Conservation (phyloP, 2,797 vertebrate species). For the Myripristis murdjan region DNA sequence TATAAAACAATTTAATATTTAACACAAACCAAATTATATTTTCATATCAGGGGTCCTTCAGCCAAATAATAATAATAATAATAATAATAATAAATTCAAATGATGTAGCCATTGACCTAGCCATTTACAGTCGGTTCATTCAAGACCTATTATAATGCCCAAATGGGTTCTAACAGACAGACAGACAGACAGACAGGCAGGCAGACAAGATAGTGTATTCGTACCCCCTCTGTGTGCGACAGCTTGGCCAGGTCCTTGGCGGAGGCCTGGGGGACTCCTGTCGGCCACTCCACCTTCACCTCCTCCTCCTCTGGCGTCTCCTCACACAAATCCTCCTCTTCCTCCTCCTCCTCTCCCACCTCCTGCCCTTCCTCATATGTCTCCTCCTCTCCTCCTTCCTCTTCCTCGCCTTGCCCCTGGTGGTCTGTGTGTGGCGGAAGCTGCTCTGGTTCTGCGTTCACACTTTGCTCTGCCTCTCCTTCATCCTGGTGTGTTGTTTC, state of each 20-base stretch:
- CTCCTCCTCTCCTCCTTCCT: constrained; percentile 48
- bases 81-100: too few relatives aligned
- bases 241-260: constrained; percentile 93
- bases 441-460: constrained; percentile 14
- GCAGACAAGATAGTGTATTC: too few relatives aligned
- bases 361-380: constrained; percentile 71
- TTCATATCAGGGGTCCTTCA: too few relatives aligned
- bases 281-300: constrained; percentile 81
- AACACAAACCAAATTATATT: too few relatives aligned
- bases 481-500: constrained; percentile 4
- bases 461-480: constrained; percentile 25
- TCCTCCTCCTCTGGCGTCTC: constrained; percentile 84
- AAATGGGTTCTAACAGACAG: background rate
- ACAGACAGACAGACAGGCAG: background rate
- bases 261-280: constrained; percentile 89
- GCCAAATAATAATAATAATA: too few relatives aligned
- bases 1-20: too few relatives aligned
- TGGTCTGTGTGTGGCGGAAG: background rate
- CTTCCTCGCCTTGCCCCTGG: constrained; percentile 42
- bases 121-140: too few relatives aligned
- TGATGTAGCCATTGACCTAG: too few relatives aligned
- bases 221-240: constrained; percentile 93
- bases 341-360: constrained; percentile 68
- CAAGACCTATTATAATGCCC: background rate
- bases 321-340: constrained; percentile 57